These are phyloP conservation scores for Coracias cyanogaster DNA, from an alignment of 2,797 vertebrate species.

Conservation along the genomic window DNA sequence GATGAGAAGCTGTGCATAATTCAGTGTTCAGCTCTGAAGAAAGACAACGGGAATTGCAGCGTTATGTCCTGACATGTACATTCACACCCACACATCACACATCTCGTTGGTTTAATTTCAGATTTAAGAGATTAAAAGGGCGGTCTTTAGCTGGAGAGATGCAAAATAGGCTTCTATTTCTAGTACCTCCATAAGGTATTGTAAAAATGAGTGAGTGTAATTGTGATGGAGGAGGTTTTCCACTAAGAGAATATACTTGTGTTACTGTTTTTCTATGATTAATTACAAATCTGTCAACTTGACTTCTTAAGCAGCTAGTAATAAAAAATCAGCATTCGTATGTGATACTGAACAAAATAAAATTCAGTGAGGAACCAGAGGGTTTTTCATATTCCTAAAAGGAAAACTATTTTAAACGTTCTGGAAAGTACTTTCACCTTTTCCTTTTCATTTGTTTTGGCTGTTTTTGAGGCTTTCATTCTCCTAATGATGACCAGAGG, in stretches of 20 bases:
- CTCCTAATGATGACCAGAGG: not conserved
- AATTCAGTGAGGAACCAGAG: not conserved
- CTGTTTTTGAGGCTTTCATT: constrained; percentile 12
- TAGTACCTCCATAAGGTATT: not conserved
- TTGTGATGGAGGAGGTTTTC: not conserved
- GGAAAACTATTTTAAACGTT: constrained; percentile 5
- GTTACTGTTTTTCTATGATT: not conserved
- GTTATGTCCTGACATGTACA: not conserved
- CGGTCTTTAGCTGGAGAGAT: not conserved
- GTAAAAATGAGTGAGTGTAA: not conserved
- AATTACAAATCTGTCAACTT: not conserved
- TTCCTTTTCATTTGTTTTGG: not conserved
- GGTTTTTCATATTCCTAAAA: not conserved
- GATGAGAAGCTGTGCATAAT: not conserved
- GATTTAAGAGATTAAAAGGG: not conserved
- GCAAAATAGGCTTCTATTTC: not conserved
- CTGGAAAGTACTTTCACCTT: not conserved
- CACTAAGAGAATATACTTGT: not conserved
- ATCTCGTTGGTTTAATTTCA: not conserved
- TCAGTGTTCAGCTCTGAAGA: not conserved
- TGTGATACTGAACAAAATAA: not conserved
- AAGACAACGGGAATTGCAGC: not conserved
- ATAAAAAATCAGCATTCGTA: not conserved
- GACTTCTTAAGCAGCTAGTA: not conserved
- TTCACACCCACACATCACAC: not conserved